A percentile compares a stretch with the other conserved stretches of the same genome.
phyloP scores from a whole-genome alignment of 2,888 invertebrate genomes.

The Rhagonycha lutea region DNA sequence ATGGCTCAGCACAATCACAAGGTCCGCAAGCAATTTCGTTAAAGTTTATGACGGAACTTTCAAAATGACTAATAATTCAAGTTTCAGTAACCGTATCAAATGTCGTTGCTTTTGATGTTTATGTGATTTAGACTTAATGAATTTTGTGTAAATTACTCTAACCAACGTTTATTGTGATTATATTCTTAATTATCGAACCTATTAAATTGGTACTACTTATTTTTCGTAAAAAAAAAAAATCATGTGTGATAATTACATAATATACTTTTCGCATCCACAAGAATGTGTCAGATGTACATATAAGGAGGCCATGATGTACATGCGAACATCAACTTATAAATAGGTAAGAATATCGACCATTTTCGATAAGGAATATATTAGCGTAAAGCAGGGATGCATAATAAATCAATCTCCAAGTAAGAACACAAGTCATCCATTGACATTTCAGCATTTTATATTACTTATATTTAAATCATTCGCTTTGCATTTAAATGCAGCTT shows the following conservation, averaged over 20 bases:
- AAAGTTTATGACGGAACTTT: conserved; percentile 4
- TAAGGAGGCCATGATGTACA: conserved; percentile 20
- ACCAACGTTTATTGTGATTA: background rate
- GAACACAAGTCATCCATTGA: conserved; percentile 39
- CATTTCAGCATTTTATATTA: conserved; percentile 46
- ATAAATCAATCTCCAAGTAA: conserved; percentile 40
- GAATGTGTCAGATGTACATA: conserved; percentile 13
- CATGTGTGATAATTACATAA: background rate
- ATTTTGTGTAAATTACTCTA: background rate
- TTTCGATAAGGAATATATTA: conserved; percentile 22
- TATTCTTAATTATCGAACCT: background rate
- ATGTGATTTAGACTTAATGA: background rate
- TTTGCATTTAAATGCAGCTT: conserved; percentile 52
- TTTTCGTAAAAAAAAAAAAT: background rate
- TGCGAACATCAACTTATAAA: conserved; percentile 16
- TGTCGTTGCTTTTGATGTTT: background rate
- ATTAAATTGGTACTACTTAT: background rate
- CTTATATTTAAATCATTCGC: conserved; percentile 51
- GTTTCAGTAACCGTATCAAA: background rate
- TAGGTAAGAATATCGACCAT: conserved; percentile 18
- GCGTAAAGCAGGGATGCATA: conserved; percentile 32
- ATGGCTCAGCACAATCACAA: conserved; percentile 12
- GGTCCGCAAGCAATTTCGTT: conserved; percentile 14
- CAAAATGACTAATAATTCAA: background rate
- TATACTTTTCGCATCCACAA: background rate